These are phyloP conservation scores for Arvicanthis niloticus DNA, from an alignment of 2,113 vertebrate species.

Conservation along the genomic window DNA sequence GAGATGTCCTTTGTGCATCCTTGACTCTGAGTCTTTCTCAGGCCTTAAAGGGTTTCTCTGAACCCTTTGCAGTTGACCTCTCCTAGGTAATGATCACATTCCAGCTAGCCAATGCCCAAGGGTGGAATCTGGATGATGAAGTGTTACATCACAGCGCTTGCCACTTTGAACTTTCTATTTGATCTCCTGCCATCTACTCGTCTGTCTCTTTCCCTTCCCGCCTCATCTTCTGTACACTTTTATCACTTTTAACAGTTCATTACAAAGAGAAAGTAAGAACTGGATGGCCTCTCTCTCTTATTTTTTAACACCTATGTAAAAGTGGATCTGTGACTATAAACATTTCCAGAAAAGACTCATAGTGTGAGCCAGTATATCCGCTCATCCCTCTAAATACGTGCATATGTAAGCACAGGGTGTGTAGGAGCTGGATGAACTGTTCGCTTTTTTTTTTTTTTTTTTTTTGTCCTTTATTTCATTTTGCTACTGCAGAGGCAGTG, in stretches of 20 bases:
- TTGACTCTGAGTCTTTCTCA: conserved; percentile 59
- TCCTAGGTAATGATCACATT: conserved; percentile 62
- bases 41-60: conserved; percentile 55
- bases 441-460: neutral
- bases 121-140: conserved; percentile 76
- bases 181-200: conserved; percentile 74
- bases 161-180: conserved; percentile 79
- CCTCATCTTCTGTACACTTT: neutral
- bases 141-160: conserved; percentile 75
- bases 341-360: conserved; percentile 84
- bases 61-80: conserved; percentile 49
- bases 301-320: conserved; percentile 80
- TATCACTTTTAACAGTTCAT: conserved; percentile 78
- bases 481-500: neutral
- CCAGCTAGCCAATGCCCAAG: conserved; percentile 59
- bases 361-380: neutral
- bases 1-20: conserved; percentile 21
- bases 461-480: neutral
- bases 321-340: conserved; percentile 78
- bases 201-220: conserved; percentile 40
- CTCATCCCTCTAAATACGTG: conserved; percentile 20
- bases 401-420: neutral
- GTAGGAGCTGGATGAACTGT: neutral
- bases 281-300: conserved; percentile 76
- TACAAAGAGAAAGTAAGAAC: conserved; percentile 80